These are phyloP conservation scores for Hirtodrosophila alboralis DNA, from an alignment of 2,888 invertebrate genomes.

Conservation along the genomic window DNA sequence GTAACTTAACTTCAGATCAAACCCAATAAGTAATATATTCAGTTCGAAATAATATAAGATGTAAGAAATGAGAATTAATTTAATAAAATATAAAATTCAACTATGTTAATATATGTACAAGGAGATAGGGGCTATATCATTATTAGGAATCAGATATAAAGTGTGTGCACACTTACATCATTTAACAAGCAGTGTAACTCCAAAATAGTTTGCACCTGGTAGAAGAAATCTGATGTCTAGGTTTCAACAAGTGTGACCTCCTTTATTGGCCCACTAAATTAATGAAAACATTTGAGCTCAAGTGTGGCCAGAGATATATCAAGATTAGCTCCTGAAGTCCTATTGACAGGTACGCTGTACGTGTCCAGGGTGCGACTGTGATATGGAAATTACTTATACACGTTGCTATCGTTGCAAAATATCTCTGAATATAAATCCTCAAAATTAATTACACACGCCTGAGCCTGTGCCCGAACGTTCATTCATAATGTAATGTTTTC, in stretches of 20 bases:
- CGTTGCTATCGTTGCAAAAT: slow-evolving; percentile 59
- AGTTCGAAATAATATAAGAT: too few species aligned
- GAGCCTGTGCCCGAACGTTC: slow-evolving; percentile 21
- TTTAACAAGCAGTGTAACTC: slow-evolving; percentile 11
- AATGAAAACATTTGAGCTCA: slow-evolving; percentile 23
- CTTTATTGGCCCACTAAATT: slow-evolving; percentile 62
- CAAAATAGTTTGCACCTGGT: slow-evolving; percentile 1
- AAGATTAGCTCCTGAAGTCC: slow-evolving; percentile 41
- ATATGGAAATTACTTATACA: slow-evolving; percentile 44
- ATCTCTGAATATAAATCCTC: slow-evolving; percentile 68
- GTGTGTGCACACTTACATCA: slow-evolving; percentile 16
- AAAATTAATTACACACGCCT: slow-evolving; percentile 66
- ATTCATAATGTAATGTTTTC: slow-evolving; percentile 14
- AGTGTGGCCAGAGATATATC: slow-evolving; percentile 19
- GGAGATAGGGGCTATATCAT: too few species aligned
- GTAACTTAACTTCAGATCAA: too few species aligned
- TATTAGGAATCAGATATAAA: not conserved
- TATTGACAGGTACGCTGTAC: slow-evolving; percentile 38
- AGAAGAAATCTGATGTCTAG: slow-evolving; percentile 38
- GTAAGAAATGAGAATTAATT: too few species aligned
- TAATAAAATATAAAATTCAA: too few species aligned
- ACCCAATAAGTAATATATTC: too few species aligned
- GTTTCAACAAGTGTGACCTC: slow-evolving; percentile 47
- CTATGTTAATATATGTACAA: too few species aligned
- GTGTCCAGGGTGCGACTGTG: slow-evolving; percentile 41